Conservation (phyloP, 1,140 invertebrate species). For the Papilio aristodemus region DNA sequence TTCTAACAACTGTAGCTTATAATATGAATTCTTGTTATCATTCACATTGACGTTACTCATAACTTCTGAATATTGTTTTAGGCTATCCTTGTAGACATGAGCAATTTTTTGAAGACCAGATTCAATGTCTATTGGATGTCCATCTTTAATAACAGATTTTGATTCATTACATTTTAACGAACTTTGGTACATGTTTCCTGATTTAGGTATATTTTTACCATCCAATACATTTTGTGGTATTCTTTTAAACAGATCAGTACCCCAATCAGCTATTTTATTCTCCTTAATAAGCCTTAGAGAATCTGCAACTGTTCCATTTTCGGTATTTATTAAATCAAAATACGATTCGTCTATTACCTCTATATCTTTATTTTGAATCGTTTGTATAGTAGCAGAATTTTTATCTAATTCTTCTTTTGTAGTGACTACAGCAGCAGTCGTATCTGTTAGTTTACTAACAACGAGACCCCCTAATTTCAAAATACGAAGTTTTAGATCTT, state of each 20-base stretch:
- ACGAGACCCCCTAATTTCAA: constrained; percentile 22
- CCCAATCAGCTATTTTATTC: constrained; percentile 24
- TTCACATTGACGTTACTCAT: constrained; percentile 6
- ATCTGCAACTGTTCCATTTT: constrained; percentile 25
- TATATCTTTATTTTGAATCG: constrained; percentile 22
- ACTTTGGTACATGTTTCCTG: constrained; percentile 29
- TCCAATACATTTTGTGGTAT: constrained; percentile 28
- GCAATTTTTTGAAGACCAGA: constrained; percentile 20
- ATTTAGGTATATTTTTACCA: constrained; percentile 27
- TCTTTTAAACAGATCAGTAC: constrained; percentile 14
- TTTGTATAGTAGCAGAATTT: constrained; percentile 14
- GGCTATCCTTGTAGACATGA: constrained; percentile 22
- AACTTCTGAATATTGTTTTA: constrained; percentile 6
- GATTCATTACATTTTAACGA: neutral
- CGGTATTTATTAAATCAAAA: constrained; percentile 20
- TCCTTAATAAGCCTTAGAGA: constrained; percentile 21
- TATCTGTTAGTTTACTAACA: constrained; percentile 21
- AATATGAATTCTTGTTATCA: constrained; percentile 27
- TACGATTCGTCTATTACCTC: constrained; percentile 29
- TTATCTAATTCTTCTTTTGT: constrained; percentile 27
- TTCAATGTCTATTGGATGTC: constrained; percentile 5
- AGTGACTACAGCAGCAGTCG: constrained; percentile 27
- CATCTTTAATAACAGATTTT: constrained; percentile 19
- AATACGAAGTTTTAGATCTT: constrained; percentile 23
- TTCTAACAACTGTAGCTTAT: constrained; percentile 19